These are phyloP conservation scores for Trachelus tabidus DNA, from an alignment of 2,888 invertebrate genomes.

Conservation along the genomic window DNA sequence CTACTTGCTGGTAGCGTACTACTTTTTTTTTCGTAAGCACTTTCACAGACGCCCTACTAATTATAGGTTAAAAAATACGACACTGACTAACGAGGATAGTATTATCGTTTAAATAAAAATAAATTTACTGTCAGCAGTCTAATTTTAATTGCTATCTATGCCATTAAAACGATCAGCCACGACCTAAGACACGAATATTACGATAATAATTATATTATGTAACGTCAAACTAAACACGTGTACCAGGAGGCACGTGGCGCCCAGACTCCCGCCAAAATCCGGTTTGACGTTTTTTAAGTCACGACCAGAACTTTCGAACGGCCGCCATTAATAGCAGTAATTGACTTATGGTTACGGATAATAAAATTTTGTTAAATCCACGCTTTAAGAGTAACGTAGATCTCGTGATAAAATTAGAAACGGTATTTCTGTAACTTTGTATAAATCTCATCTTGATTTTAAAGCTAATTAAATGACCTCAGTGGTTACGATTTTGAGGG, in stretches of 20 bases:
- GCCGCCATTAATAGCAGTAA: background rate
- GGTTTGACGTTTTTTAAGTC: background rate
- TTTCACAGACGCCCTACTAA: constrained; percentile 4
- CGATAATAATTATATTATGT: background rate
- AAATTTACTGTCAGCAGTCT: background rate
- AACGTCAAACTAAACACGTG: background rate
- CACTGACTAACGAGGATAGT: background rate
- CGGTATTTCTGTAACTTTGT: too few relatives aligned
- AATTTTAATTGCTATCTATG: background rate
- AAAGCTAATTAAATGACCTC: too few relatives aligned
- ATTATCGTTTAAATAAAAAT: background rate
- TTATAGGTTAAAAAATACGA: background rate
- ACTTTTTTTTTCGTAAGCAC: background rate
- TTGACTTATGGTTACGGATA: background rate
- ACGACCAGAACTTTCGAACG: background rate
- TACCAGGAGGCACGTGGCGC: background rate
- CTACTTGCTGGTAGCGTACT: background rate
- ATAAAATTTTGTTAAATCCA: background rate
- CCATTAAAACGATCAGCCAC: background rate
- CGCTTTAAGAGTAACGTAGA: background rate
- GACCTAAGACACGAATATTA: background rate
- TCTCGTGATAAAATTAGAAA: background rate
- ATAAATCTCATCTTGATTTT: too few relatives aligned
- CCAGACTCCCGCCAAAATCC: background rate
- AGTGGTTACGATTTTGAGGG: too few relatives aligned